A percentile compares a stretch with the other conserved stretches of the same genome.
Conservation (phyloP, 2,797 vertebrate species). For the Lemur catta region DNA sequence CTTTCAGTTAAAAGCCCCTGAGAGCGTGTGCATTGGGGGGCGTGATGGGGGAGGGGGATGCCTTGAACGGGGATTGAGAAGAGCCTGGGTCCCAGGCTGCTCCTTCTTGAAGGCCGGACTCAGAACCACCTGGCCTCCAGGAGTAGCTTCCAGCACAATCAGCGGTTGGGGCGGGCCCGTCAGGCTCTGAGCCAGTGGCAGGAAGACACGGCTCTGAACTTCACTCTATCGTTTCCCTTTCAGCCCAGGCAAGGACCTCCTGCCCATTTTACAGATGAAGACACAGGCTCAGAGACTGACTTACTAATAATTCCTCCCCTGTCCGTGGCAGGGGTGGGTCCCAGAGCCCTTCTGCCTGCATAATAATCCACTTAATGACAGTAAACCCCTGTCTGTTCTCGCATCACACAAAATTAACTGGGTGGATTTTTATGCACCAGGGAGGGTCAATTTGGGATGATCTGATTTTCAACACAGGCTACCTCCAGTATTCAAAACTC, state of each 20-base stretch:
- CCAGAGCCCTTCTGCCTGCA: not conserved
- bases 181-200: not conserved
- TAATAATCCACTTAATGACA: not conserved
- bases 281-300: not conserved
- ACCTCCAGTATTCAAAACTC: accelerated
- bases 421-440: not conserved
- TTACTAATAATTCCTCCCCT: not conserved
- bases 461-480: not conserved
- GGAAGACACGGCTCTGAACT: not conserved
- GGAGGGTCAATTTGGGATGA: not conserved
- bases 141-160: not conserved
- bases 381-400: not conserved
- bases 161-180: not conserved
- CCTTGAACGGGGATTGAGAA: not conserved
- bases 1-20: not conserved
- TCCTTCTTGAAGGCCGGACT: not conserved
- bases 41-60: accelerated
- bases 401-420: too few species aligned
- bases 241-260: not conserved
- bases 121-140: not conserved
- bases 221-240: not conserved
- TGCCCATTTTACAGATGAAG: not conserved
- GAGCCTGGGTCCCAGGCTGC: not conserved
- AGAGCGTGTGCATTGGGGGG: too few species aligned
- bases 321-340: not conserved